These are phyloP conservation scores for Talpa occidentalis DNA, from an alignment of 2,113 vertebrate genomes.

Conservation along the genomic window DNA sequence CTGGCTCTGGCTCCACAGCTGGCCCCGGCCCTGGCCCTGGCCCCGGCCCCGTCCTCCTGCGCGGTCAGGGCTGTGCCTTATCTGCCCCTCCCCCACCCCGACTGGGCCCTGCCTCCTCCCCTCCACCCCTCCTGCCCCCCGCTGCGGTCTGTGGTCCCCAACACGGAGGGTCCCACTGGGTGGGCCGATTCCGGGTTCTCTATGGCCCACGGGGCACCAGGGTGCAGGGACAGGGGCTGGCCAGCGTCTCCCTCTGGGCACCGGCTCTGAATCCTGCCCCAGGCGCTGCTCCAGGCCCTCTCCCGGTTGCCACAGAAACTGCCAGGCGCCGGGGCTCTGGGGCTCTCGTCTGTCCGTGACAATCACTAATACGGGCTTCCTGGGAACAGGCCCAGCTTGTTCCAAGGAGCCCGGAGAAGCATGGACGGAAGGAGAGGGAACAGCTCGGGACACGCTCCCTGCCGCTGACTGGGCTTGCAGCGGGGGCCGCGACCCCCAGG, in stretches of 20 bases:
- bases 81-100: background rate
- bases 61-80: accelerated
- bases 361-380: background rate
- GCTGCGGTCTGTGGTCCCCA: background rate
- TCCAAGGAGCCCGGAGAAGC: background rate
- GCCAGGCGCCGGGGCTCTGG: background rate
- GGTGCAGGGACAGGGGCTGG: too few species aligned
- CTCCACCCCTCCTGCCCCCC: background rate
- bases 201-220: background rate
- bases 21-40: background rate
- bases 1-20: background rate
- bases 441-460: background rate
- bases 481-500: accelerated
- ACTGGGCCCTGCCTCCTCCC: background rate
- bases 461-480: too few species aligned
- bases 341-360: background rate
- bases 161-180: background rate
- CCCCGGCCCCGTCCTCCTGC: background rate
- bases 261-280: background rate
- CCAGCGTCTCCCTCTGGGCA: too few species aligned
- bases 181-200: background rate
- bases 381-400: background rate
- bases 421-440: background rate
- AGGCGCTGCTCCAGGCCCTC: background rate
- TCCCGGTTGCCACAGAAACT: background rate